phyloP scores from a whole-genome alignment of 2,113 vertebrate genomes.

The Machaerirhynchus nigripectus region DNA sequence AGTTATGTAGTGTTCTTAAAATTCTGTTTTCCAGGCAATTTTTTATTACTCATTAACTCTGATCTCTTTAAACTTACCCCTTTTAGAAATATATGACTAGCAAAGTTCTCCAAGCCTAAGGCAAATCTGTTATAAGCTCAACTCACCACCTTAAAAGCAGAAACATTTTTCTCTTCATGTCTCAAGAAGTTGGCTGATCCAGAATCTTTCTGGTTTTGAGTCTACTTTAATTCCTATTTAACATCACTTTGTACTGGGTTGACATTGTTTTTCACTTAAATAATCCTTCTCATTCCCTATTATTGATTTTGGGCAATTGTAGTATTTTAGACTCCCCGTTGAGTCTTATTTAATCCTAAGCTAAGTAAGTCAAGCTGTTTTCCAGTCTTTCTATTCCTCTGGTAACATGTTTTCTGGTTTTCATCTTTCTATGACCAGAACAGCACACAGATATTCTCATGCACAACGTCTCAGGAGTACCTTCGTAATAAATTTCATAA shows the following conservation, averaged over 20 bases:
- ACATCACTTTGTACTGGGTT: neutral
- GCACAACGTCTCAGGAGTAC: neutral
- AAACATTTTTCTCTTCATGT: neutral
- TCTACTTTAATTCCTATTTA: neutral
- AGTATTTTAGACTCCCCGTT: neutral
- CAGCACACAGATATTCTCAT: neutral
- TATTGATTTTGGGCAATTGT: neutral
- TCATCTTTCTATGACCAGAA: neutral
- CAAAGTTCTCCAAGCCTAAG: neutral
- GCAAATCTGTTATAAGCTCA: neutral
- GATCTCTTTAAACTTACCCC: neutral
- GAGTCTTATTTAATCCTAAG: constrained; percentile 1
- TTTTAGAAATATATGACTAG: neutral
- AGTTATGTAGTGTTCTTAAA: neutral
- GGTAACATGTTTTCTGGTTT: neutral
- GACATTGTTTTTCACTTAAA: neutral
- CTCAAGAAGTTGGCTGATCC: neutral
- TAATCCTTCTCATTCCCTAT: neutral
- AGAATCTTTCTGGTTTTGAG: neutral
- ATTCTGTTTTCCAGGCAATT: neutral
- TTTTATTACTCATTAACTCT: neutral
- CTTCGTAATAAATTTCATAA: neutral
- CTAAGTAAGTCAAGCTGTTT: constrained; percentile 17
- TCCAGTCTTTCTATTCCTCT: constrained; percentile 1
- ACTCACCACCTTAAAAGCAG: neutral